Base-by-base conservation (phyloP, 1,140 invertebrate species). In the Pygmarrhopalites habei region DNA sequence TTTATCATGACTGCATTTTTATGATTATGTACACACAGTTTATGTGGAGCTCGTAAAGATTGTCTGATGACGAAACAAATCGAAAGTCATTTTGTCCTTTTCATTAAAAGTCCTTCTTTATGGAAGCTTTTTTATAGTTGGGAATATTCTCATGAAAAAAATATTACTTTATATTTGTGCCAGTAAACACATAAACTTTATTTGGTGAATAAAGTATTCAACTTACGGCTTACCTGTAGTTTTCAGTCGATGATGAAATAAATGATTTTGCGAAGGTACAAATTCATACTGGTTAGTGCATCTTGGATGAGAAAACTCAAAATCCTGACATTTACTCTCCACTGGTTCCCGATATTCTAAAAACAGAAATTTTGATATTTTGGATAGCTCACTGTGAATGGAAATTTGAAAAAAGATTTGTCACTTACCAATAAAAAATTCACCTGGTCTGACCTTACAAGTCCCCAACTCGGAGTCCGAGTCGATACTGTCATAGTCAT, bases 401-500 rank as follows among this genome's bases (percentile, higher is more conserved):
- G 2, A 15, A 49, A 10, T 32, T 5, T 23, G 32, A 1, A 55
- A 53, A 12, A 60, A 43, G 58, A 15, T 23, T 58, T 1, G 5
- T 21, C 1, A 46, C 60, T 62, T 46, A 63, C 66, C 53, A 35
- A 58, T 63, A 51, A 60, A 39, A 49, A 47, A 49, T 56, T 67
- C 58, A 29, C 58, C 43, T 12, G 41, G 29, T n/a, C 23, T 17
- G 43, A 59, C 60, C 30, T 58, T 51, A 4, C 57, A 55, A 4
- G 52, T 43, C 15, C 29, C 46, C 67, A 55, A 28, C 7, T 82
- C 81, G 65, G 79, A 81, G 71, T 82, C 81, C 28, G 80, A 81
- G 61, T 80, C 81, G 25, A 82, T 74, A 39, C 79, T 82, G 67
- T 82, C 80, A n/a, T n/a, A n/a, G n/a, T n/a, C n/a, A 68, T 82